Conservation (phyloP, 2,797 vertebrate genomes). For the Tympanoctomys barrerae region DNA sequence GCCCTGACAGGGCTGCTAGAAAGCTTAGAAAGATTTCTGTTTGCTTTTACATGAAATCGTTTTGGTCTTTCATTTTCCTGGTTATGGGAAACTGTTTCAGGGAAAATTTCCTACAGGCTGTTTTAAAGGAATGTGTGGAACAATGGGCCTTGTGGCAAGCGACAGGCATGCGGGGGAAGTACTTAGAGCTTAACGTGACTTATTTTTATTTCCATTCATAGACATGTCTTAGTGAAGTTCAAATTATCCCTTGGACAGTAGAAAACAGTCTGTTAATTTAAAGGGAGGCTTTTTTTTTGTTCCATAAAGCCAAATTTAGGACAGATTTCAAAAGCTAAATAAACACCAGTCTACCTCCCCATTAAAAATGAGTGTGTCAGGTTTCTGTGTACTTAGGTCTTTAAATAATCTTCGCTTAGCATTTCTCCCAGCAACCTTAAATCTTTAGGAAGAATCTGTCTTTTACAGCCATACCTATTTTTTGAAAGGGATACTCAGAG, state of each 20-base stretch:
- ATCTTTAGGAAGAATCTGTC: slow-evolving; percentile 81
- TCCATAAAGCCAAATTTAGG: slow-evolving; percentile 87
- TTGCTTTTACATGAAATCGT: slow-evolving; percentile 30
- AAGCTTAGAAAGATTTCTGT: background rate
- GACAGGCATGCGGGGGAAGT: slow-evolving; percentile 78
- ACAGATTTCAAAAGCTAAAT: slow-evolving; percentile 89
- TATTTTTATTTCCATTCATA: slow-evolving; percentile 86
- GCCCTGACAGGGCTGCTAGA: background rate
- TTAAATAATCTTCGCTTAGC: slow-evolving; percentile 88
- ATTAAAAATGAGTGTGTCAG: slow-evolving; percentile 87
- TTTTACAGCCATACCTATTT: slow-evolving; percentile 58
- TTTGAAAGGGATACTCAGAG: background rate
- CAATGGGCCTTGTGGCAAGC: slow-evolving; percentile 66
- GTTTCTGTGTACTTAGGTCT: slow-evolving; percentile 89
- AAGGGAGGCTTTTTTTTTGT: slow-evolving; percentile 84
- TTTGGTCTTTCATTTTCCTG: slow-evolving; percentile 56
- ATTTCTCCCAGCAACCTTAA: slow-evolving; percentile 77
- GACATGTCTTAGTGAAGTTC: slow-evolving; percentile 85
- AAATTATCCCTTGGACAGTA: slow-evolving; percentile 86
- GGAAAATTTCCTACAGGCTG: slow-evolving; percentile 71
- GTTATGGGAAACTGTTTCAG: slow-evolving; percentile 61
- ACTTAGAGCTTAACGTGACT: slow-evolving; percentile 73
- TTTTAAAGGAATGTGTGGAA: slow-evolving; percentile 44
- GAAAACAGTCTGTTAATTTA: slow-evolving; percentile 89
- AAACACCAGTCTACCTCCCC: slow-evolving; percentile 87